Base-by-base conservation (phyloP, 2,113 vertebrate species). In the Tachysurus vachellii region DNA sequence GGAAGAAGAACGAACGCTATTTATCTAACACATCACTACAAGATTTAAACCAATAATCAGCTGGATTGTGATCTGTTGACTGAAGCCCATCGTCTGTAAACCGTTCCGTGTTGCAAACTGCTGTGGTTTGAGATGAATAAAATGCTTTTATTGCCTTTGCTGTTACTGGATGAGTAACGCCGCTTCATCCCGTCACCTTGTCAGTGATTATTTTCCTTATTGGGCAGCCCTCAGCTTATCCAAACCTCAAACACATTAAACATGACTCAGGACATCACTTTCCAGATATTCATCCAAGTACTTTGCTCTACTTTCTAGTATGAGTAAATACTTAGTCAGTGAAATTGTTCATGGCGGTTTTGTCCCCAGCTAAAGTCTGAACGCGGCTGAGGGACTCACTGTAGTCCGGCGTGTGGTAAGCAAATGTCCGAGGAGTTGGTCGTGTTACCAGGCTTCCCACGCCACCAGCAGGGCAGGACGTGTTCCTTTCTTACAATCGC, bases 381-480 rank as follows among this genome's bases (percentile, higher is more conserved):
- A 36, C 36, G 36, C 26, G 7, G 19, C 23, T n/a, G 36, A 61
- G 21, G 21, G 26, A 61, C 66, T 70, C 71, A 56, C 28, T 82
- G 1, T 64, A 83, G 70, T 82, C 59, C 80, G 64, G 50, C n/a
- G 4, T 68, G 68, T 82, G 66, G 81, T 87, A 87, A 83, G 47
- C 47, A 75, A 83, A 87, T 83, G 66, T 53, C 54, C 73, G 54
- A 82, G 80, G 57, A 50, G n/a, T 54, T 66, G 70, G 59, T 70
- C 31, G 54, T 75, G 83, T 85, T 89, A 90, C 89, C 84, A 88
- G 85, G 77, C 92, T 94, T 95, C 93, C 92, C 94, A 94, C 89
- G 89, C 88, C 93, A 79, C 84, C 88, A 82, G 87, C 86, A 91
- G 88, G 81, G 87, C 86, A 91, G 88, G 81, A 93, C 80, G 91